Evolutionary conservation across 2,797 vertebrate genomes (phyloP).

Genomic region (Simalia tracyae): DNA sequence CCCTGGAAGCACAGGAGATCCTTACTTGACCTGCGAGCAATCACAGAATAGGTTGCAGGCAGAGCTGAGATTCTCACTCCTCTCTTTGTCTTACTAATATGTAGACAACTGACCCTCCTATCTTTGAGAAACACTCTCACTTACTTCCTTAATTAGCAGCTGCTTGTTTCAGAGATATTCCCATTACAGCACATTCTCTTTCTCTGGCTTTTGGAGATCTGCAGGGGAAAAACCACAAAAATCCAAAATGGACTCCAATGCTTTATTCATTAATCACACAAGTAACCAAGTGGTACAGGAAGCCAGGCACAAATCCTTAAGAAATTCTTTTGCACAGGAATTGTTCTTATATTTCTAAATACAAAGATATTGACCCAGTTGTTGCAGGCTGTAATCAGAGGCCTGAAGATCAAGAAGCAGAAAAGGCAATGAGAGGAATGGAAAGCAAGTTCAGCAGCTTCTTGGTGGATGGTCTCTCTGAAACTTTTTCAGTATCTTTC

Average conservation of each 20-base stretch:
- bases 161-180: slow-evolving; percentile 1
- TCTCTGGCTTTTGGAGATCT: slow-evolving; percentile 1
- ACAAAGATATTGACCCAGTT: background rate
- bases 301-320: background rate
- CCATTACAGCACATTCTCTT: background rate
- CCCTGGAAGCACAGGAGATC: background rate
- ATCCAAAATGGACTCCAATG: background rate
- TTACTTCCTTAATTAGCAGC: background rate
- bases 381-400: background rate
- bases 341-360: background rate
- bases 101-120: background rate
- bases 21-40: background rate
- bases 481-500: background rate
- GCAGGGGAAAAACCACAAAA: background rate
- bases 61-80: background rate
- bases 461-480: background rate
- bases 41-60: background rate
- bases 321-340: background rate
- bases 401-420: background rate
- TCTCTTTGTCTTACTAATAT: background rate
- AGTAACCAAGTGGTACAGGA: background rate
- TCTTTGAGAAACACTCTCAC: background rate
- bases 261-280: background rate
- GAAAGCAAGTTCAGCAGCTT: background rate
- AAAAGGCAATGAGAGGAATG: background rate